A percentile compares a stretch with the other conserved stretches of the same genome.
phyloP scores from a whole-genome alignment of 2,113 vertebrate species.

The Synodontis membranacea region DNA sequence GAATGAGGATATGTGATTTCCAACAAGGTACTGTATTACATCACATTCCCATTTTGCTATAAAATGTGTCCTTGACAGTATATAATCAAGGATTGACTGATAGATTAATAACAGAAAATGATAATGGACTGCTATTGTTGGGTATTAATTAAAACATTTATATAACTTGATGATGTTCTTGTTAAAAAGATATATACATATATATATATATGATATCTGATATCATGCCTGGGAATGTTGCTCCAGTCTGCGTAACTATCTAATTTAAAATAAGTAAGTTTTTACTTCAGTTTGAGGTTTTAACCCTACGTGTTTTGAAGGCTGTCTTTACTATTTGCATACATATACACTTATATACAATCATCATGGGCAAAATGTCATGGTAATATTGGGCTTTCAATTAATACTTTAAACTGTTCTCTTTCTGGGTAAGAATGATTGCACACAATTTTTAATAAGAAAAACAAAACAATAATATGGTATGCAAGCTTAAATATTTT shows the following conservation, averaged over 20 bases:
- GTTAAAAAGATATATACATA: too few relatives aligned
- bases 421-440: too few relatives aligned
- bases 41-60: background rate
- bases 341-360: too few relatives aligned
- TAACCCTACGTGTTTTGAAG: background rate
- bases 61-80: background rate
- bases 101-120: background rate
- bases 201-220: too few relatives aligned
- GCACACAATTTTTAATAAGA: too few relatives aligned
- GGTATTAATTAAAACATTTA: too few relatives aligned
- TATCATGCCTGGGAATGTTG: background rate
- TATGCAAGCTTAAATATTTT: too few relatives aligned
- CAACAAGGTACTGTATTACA: background rate
- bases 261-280: background rate
- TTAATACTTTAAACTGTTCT: too few relatives aligned
- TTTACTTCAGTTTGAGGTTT: background rate
- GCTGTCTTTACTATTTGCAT: background rate
- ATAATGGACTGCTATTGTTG: background rate
- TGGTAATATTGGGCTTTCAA: too few relatives aligned
- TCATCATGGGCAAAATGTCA: too few relatives aligned
- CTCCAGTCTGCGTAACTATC: background rate
- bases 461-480: too few relatives aligned
- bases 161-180: too few relatives aligned
- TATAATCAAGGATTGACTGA: background rate
- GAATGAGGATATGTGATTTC: background rate